A percentile compares a stretch with the other conserved stretches of the same genome.
phyloP scores from a whole-genome alignment of 2,797 vertebrate species.

The Darevskia nairensis region DNA sequence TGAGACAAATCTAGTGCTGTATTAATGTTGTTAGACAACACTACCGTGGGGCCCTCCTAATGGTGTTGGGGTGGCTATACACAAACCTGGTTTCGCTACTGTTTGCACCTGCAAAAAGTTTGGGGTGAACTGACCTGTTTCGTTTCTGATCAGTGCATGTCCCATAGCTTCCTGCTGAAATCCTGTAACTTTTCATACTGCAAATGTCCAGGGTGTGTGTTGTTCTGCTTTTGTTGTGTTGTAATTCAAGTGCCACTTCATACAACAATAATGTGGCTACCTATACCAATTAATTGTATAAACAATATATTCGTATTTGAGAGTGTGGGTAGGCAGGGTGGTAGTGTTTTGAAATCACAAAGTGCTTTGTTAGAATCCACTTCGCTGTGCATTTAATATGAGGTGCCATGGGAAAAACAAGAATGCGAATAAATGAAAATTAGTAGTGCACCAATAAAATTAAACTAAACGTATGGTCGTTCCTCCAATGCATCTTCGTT shows the following conservation, averaged over 20 bases:
- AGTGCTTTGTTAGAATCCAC: background rate
- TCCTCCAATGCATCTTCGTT: background rate
- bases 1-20: background rate
- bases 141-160: too few relatives aligned
- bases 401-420: conserved; percentile 3
- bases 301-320: conserved; percentile 14
- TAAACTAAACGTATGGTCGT: background rate
- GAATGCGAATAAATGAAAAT: conserved; percentile 14
- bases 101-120: too few relatives aligned
- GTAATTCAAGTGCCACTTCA: too few relatives aligned
- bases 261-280: too few relatives aligned
- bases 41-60: background rate
- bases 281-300: background rate
- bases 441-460: background rate
- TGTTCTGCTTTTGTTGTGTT: too few relatives aligned
- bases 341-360: background rate
- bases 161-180: too few relatives aligned
- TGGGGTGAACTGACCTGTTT: too few relatives aligned
- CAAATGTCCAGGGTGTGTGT: too few relatives aligned
- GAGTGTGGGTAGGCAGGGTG: conserved; percentile 6
- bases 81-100: too few relatives aligned
- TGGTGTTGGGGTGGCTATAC: too few relatives aligned
- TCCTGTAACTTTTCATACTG: too few relatives aligned
- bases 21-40: background rate
- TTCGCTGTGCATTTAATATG: conserved; percentile 30